A percentile compares a stretch with the other conserved stretches of the same genome.
Conservation (phyloP, 2,888 invertebrate genomes). For the Ceraclea dissimilis region DNA sequence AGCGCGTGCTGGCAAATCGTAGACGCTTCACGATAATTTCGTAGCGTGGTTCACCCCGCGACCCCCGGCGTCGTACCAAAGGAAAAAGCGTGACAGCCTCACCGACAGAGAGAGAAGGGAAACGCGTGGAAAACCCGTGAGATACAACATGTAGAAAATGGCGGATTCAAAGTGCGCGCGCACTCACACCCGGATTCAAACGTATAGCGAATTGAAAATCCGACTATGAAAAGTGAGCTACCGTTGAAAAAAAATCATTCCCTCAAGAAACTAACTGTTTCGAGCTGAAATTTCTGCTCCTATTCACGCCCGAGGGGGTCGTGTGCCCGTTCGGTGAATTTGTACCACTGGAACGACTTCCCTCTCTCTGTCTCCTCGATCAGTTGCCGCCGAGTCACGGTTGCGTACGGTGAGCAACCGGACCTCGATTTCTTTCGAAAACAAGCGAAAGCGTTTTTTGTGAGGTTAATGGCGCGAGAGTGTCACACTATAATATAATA, state of each 20-base stretch:
- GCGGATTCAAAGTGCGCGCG: not conserved
- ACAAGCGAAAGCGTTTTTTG: not conserved
- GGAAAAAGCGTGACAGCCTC: not conserved
- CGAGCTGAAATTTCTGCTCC: not conserved
- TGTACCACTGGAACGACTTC: slow-evolving; percentile 3
- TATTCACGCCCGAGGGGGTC: not conserved
- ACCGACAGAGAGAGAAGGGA: not conserved
- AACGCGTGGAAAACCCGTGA: not conserved
- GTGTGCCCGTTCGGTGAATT: not conserved
- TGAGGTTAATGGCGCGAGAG: slow-evolving; percentile 15
- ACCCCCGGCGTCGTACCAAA: not conserved
- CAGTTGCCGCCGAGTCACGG: slow-evolving; percentile 20
- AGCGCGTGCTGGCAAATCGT: not conserved
- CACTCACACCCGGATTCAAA: not conserved
- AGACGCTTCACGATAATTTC: not conserved
- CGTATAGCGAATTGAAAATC: not conserved
- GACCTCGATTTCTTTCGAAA: not conserved
- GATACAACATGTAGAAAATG: not conserved
- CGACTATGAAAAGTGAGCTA: not conserved
- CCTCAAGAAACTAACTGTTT: not conserved
- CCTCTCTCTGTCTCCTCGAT: slow-evolving; percentile 17
- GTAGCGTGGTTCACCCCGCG: not conserved
- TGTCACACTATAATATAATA: slow-evolving; percentile 10
- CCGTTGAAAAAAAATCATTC: not conserved
- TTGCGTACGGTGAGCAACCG: slow-evolving; percentile 12